Conservation (phyloP, 2,113 vertebrate genomes). For the Nibea albiflora region DNA sequence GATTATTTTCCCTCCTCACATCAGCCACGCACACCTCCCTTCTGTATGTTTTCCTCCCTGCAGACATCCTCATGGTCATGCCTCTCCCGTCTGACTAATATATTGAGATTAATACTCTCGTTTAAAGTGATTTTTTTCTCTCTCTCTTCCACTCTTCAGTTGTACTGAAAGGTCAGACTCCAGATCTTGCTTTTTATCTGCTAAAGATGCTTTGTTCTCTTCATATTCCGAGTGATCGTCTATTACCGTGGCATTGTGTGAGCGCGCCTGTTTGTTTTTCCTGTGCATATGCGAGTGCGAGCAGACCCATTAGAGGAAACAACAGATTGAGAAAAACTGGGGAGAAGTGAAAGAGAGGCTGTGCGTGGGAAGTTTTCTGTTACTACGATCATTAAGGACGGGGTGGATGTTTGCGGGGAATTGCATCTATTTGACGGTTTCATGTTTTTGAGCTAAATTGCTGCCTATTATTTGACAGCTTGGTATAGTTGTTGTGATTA, state of each 20-base stretch:
- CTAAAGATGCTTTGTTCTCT: constrained; percentile 45
- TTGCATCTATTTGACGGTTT: constrained; percentile 48
- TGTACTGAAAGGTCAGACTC: constrained; percentile 60
- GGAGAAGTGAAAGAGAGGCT: constrained; percentile 11
- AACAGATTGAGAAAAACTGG: constrained; percentile 35
- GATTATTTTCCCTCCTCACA: constrained; percentile 67
- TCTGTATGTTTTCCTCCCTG: constrained; percentile 31
- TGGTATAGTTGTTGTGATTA: constrained; percentile 23
- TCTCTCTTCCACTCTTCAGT: constrained; percentile 47
- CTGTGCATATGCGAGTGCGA: constrained; percentile 22
- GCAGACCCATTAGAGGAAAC: constrained; percentile 52
- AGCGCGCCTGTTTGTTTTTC: constrained; percentile 23
- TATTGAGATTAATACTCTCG: constrained; percentile 54
- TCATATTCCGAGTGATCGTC: constrained; percentile 47
- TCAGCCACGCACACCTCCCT: constrained; percentile 16
- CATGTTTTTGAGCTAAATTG: constrained; percentile 42
- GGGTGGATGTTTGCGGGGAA: constrained; percentile 37
- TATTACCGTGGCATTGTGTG: constrained; percentile 20
- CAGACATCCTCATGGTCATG: constrained; percentile 52
- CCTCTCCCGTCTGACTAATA: constrained; percentile 51
- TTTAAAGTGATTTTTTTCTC: constrained; percentile 49
- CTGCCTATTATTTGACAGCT: constrained; percentile 39
- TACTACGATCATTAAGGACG: constrained; percentile 36
- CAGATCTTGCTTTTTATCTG: constrained; percentile 44
- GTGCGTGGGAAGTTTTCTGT: constrained; percentile 51